Evolutionary conservation across 2,888 invertebrate species (phyloP), one percentile per base, ranked within the genome.

Genomic region (Notodonta ziczac): DNA sequence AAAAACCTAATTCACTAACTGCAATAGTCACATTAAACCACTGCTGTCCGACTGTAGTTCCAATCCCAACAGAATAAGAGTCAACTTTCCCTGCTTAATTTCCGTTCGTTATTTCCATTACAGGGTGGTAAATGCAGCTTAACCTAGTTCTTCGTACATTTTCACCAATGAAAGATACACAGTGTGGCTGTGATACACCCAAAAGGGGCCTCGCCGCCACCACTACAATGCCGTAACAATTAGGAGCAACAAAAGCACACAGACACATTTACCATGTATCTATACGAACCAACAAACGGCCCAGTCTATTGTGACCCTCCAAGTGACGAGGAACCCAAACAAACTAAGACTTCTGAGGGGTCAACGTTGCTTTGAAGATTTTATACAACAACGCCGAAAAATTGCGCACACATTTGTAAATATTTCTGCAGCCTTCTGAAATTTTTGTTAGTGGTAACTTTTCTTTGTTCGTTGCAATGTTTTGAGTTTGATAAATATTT

Each of bases 131-230:
- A 9, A 40, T 40, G 2, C 9, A 40, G 40, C 8, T 40, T 8
- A 8, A 40, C 40, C 40, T 40, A 40, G 9, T 9, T 40, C 4
- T 8, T 9, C 40, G 42, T 40, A 40, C 14, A 55, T 67, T 66
- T 69, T 60, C 65, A 58, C 59, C 50, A 48, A 59, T 61, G 57
- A 61, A 66, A 60, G 62, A 46, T 13, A 13, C 46, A n/a, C 13
- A n/a, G n/a, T n/a, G 46, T 46, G 0, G 24, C 24, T 46, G 42
- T 42, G 42, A 46, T 46, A 64, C 70, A 74, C 78, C 80, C 74
- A 68, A 66, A 67, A 55, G 57, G 73, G 67, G 80, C 77, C 80
- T 72, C 81, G 60, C 68, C 59, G 56, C 57, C 67, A 76, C 72
- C 54, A 67, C 69, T 66, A 74, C 74, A 69, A 56, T 65, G 61